Evolutionary conservation across 2,888 invertebrate genomes (phyloP), one percentile per base, ranked within the genome.

Genomic region (Serripes groenlandicus): DNA sequence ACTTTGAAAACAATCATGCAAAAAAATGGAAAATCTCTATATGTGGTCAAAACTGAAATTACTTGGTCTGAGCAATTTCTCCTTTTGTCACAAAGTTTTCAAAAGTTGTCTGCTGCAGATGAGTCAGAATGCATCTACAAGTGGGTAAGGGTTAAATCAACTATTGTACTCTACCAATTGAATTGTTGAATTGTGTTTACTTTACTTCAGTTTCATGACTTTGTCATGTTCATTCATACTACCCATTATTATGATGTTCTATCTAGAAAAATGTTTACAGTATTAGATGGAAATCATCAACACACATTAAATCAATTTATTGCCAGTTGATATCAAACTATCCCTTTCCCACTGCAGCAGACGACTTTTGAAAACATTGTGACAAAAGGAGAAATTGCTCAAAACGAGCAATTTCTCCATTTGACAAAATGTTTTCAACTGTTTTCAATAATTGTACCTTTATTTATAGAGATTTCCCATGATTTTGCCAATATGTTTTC

Each of bases 1-100:
- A n/a, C n/a, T n/a, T n/a, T n/a, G n/a, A n/a, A n/a, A n/a, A n/a
- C n/a, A n/a, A n/a, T n/a, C n/a, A n/a, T n/a, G n/a, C n/a, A n/a
- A n/a, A n/a, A n/a, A n/a, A n/a, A n/a, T n/a, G n/a, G n/a, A n/a
- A n/a, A n/a, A n/a, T n/a, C n/a, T n/a, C n/a, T n/a, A n/a, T n/a
- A n/a, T 60, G 60, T 28, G 60, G 28, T 3, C 23, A 60, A 60
- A 60, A 30, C 7, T 28, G 28, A 60, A 60, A 60, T 60, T 60
- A 30, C 60, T 60, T 4, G 60, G 23, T 7, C 23, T 7, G 9
- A 60, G 60, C 28, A 60, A 60, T 60, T 60, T 60, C 60, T 60
- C 30, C 54, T 54, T 60, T 60, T 60, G 3, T 26, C 28, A 28
- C 30, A 60, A 28, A 28, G 28, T 60, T 28, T 60, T 60, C 60